phyloP scores from a whole-genome alignment of 1,140 invertebrate species.

The Drosophila lacteicornis region DNA sequence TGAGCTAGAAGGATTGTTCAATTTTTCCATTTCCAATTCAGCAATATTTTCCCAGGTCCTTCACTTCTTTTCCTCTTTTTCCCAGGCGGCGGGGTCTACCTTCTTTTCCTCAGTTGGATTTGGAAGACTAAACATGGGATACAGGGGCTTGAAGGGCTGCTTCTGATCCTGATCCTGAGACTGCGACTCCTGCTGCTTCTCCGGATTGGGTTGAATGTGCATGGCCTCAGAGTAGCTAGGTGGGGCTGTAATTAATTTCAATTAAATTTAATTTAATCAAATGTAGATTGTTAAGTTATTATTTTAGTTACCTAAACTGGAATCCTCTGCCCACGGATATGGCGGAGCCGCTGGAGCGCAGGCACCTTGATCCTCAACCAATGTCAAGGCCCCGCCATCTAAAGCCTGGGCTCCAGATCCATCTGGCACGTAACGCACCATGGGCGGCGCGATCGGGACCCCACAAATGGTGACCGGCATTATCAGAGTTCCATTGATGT shows the following conservation, averaged over 20 bases:
- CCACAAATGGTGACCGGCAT: slow-evolving; percentile 87
- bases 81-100: background rate
- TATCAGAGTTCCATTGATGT: slow-evolving; percentile 85
- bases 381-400: slow-evolving; percentile 33
- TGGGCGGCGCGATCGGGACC: slow-evolving; percentile 80
- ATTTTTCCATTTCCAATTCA: no score
- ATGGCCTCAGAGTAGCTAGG: slow-evolving; percentile 68
- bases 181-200: background rate
- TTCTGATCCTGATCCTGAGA: background rate
- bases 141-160: slow-evolving; percentile 49
- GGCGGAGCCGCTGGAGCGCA: slow-evolving; percentile 1
- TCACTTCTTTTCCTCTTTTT: slow-evolving; percentile 27
- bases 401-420: slow-evolving; percentile 21
- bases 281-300: background rate
- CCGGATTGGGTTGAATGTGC: slow-evolving; percentile 24
- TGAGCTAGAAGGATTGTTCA: background rate
- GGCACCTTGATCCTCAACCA: slow-evolving; percentile 26
- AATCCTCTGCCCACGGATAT: slow-evolving; percentile 50
- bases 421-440: slow-evolving; percentile 25
- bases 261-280: background rate
- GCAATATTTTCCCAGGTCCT: background rate
- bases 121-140: slow-evolving; percentile 63
- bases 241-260: slow-evolving; percentile 38
- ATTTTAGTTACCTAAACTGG: slow-evolving; percentile 27
- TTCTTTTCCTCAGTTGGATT: slow-evolving; percentile 13